These are phyloP conservation scores for Apeltes quadracus DNA, from an alignment of 2,113 vertebrate genomes.

Conservation along the genomic window DNA sequence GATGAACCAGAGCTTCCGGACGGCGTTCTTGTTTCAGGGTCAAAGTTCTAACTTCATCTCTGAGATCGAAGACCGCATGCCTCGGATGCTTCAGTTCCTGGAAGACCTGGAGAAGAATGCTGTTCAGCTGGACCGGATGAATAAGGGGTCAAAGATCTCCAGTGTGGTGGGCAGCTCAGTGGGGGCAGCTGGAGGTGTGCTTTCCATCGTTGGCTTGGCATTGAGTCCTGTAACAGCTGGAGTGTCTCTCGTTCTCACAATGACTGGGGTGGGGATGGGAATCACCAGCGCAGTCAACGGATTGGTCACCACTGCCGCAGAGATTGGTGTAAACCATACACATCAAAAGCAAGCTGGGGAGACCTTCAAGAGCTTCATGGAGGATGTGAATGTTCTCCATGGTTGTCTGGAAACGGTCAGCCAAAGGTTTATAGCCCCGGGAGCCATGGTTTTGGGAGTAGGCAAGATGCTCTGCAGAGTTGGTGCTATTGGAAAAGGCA, in stretches of 20 bases:
- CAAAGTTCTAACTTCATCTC: slow-evolving; percentile 18
- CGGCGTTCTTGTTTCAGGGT: slow-evolving; percentile 50
- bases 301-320: slow-evolving; percentile 32
- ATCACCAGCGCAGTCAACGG: slow-evolving; percentile 56
- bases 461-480: neutral
- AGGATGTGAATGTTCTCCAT: slow-evolving; percentile 47
- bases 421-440: neutral
- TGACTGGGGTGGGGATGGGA: slow-evolving; percentile 46
- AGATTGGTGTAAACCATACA: slow-evolving; percentile 40
- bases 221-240: slow-evolving; percentile 63
- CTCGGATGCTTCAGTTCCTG: slow-evolving; percentile 48
- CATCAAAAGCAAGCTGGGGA: slow-evolving; percentile 42
- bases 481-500: neutral
- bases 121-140: slow-evolving; percentile 57
- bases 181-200: slow-evolving; percentile 53
- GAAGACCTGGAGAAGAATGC: slow-evolving; percentile 25
- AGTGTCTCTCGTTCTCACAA: slow-evolving; percentile 47
- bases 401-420: slow-evolving; percentile 28
- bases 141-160: slow-evolving; percentile 63
- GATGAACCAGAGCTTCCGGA: slow-evolving; percentile 42
- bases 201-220: slow-evolving; percentile 60
- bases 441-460: neutral
- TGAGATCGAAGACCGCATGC: slow-evolving; percentile 28
- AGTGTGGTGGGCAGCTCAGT: slow-evolving; percentile 64
- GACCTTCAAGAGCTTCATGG: slow-evolving; percentile 53